Percentiles rank a stretch among this genome's conserved stretches.
These are phyloP conservation scores for Lacerta bilineata DNA, from an alignment of 2,797 vertebrate species.

Conservation along the genomic window DNA sequence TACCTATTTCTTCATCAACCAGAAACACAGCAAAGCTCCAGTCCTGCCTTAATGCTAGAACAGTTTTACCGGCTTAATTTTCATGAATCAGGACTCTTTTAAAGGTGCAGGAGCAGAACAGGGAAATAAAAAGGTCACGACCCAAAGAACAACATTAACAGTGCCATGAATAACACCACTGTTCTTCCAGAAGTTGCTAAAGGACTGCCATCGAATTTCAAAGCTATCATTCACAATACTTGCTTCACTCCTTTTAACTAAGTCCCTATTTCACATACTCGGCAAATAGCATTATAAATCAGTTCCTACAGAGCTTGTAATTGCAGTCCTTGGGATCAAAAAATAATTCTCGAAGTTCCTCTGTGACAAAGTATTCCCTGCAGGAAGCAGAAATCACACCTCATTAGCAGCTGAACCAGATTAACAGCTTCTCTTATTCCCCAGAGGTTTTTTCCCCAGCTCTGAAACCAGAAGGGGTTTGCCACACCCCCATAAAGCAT, in stretches of 20 bases:
- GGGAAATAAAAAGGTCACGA: neutral
- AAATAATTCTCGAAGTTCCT: neutral
- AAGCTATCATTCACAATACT: neutral
- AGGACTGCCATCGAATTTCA: neutral
- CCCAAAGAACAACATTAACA: neutral
- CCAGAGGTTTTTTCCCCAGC: neutral
- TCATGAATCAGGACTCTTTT: neutral
- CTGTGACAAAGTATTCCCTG: neutral
- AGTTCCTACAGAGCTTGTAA: neutral
- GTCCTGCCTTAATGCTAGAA: neutral
- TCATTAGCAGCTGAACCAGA: neutral
- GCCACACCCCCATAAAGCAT: neutral
- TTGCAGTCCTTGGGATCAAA: neutral
- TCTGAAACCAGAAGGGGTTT: rapidly evolving
- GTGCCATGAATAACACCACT: neutral
- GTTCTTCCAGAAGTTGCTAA: neutral
- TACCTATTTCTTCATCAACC: neutral
- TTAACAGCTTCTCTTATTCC: conserved; percentile 24
- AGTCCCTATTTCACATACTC: neutral
- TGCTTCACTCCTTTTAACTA: neutral
- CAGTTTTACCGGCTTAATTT: neutral
- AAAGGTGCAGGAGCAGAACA: neutral
- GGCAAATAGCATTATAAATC: neutral
- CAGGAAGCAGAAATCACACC: neutral
- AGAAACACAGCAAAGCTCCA: neutral